Percentiles rank a stretch among this genome's conserved stretches.
Conservation (phyloP, 2,113 vertebrate species). For the Melanostigma gelatinosum region DNA sequence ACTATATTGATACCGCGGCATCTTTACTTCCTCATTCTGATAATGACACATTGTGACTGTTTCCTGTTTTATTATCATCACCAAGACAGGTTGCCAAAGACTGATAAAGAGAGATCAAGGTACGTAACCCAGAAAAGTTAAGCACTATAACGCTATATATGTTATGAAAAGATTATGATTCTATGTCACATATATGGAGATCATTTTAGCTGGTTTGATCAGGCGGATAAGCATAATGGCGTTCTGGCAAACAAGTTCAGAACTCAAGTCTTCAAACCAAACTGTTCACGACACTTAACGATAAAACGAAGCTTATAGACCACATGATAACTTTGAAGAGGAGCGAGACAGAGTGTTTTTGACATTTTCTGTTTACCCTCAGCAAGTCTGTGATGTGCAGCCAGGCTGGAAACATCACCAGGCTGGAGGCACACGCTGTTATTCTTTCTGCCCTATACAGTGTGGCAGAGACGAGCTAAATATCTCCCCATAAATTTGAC, state of each 20-base stretch:
- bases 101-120: constrained; percentile 22
- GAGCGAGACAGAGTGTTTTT: constrained; percentile 55
- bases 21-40: constrained; percentile 89
- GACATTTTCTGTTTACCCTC: constrained; percentile 63
- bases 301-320: constrained; percentile 40
- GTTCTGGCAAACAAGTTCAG: background rate
- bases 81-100: constrained; percentile 65
- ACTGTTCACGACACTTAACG: background rate
- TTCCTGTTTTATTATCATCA: constrained; percentile 91
- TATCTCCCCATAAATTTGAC: constrained; percentile 73
- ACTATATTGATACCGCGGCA: constrained; percentile 92
- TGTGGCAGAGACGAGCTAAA: constrained; percentile 71
- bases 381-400: constrained; percentile 63
- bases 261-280: constrained; percentile 20
- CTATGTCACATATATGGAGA: constrained; percentile 11
- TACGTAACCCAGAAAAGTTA: background rate
- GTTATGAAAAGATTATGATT: constrained; percentile 15
- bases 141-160: background rate
- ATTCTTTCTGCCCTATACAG: constrained; percentile 67
- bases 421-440: constrained; percentile 45
- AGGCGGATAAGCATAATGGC: background rate
- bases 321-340: constrained; percentile 47
- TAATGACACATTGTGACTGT: constrained; percentile 91
- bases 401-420: constrained; percentile 61
- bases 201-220: constrained; percentile 8